Percentiles rank a stretch among this genome's conserved stretches.
These are phyloP conservation scores for Callorhinus ursinus DNA, from an alignment of 2,113 vertebrate genomes.

Conservation along the genomic window DNA sequence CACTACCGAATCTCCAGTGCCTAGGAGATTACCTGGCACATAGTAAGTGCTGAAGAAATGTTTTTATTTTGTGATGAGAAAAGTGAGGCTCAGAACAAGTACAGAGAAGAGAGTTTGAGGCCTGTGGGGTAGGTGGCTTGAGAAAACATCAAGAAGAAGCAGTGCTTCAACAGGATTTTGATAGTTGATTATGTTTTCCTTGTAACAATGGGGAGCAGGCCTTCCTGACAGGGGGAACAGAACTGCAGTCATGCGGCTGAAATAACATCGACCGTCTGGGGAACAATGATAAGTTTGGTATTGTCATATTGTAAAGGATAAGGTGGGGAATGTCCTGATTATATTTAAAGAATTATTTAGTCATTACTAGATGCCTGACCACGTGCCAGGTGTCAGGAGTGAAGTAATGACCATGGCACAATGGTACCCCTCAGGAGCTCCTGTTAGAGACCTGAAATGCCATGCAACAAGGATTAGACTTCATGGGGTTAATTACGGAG, in stretches of 20 bases:
- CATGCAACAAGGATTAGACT: background rate
- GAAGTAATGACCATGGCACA: background rate
- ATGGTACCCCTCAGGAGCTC: background rate
- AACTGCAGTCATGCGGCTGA: background rate
- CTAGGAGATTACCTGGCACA: background rate
- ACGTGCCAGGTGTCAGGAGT: background rate
- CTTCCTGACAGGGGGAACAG: background rate
- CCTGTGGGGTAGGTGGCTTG: background rate
- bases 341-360: background rate
- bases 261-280: background rate
- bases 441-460: background rate
- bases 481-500: background rate
- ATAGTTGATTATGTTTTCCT: background rate
- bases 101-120: background rate
- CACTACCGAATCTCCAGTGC: background rate
- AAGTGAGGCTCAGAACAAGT: background rate
- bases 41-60: background rate
- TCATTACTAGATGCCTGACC: background rate
- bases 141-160: background rate
- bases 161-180: background rate
- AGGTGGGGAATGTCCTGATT: background rate
- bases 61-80: background rate
- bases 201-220: background rate
- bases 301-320: background rate
- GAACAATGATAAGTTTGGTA: background rate